These are phyloP conservation scores for Trichonephila clavipes DNA, from an alignment of 1,140 invertebrate genomes.

Conservation along the genomic window DNA sequence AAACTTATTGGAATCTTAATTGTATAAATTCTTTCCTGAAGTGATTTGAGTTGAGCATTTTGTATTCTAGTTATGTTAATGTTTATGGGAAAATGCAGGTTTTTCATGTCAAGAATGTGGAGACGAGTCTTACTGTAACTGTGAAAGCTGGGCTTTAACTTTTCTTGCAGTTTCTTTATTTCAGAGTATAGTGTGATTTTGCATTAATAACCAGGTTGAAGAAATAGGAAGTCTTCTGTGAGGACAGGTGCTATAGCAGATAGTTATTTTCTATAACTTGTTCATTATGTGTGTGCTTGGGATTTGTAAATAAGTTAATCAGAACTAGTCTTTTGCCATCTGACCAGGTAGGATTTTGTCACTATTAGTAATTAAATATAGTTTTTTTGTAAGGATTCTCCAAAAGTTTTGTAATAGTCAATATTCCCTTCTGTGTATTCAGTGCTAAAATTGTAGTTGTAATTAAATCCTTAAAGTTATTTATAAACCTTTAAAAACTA, in stretches of 20 bases:
- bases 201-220: background rate
- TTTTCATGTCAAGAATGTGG: no score
- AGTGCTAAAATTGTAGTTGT: no score
- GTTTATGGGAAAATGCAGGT: no score
- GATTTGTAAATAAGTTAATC: background rate
- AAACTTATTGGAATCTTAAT: no score
- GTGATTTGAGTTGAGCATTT: no score
- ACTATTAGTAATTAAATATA: background rate
- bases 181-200: background rate
- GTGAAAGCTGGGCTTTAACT: background rate
- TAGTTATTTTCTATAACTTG: background rate
- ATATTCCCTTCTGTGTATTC: no score
- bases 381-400: no score
- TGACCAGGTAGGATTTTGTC: constrained; percentile 25
- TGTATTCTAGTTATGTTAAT: no score
- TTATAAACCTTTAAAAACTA: no score
- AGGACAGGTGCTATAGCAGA: constrained; percentile 14
- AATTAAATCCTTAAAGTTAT: no score
- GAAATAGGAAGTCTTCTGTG: background rate
- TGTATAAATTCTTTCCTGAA: no score
- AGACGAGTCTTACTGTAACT: background rate
- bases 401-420: no score
- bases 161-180: constrained; percentile 27
- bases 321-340: constrained; percentile 15
- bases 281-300: background rate